These are phyloP conservation scores for Spisula subtruncata DNA, from an alignment of 2,888 invertebrate genomes.

Conservation along the genomic window DNA sequence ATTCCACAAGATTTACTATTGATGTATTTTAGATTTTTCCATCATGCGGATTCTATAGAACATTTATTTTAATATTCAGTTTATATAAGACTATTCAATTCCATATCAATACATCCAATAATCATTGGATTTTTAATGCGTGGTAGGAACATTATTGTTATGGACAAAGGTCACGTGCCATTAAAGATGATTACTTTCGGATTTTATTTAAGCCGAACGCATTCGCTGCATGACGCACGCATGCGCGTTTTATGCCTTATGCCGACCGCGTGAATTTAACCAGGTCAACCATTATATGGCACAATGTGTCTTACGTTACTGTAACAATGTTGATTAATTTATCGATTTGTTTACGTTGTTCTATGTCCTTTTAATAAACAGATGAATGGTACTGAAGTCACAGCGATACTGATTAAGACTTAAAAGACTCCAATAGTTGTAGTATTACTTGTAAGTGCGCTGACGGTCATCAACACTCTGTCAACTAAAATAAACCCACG, in stretches of 20 bases:
- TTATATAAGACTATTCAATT: neutral
- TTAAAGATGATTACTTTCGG: neutral
- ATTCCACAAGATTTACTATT: neutral
- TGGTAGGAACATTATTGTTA: neutral
- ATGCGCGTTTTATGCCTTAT: neutral
- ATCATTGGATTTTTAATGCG: neutral
- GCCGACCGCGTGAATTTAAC: neutral
- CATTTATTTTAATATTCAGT: neutral
- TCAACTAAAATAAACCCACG: too few relatives aligned
- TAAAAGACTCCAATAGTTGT: too few relatives aligned
- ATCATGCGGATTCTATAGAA: neutral
- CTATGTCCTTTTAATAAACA: too few relatives aligned
- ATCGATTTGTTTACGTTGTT: too few relatives aligned
- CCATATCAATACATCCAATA: neutral
- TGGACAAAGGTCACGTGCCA: neutral
- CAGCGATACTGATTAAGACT: too few relatives aligned
- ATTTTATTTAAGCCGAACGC: neutral
- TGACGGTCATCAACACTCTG: too few relatives aligned
- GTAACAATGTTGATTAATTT: neutral
- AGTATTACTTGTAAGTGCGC: too few relatives aligned
- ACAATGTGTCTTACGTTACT: neutral
- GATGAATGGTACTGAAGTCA: too few relatives aligned
- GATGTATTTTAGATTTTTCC: neutral
- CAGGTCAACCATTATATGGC: neutral
- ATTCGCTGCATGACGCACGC: neutral